Base-by-base conservation (phyloP, 2,888 invertebrate genomes). In the Sphaerophoria taeniata region DNA sequence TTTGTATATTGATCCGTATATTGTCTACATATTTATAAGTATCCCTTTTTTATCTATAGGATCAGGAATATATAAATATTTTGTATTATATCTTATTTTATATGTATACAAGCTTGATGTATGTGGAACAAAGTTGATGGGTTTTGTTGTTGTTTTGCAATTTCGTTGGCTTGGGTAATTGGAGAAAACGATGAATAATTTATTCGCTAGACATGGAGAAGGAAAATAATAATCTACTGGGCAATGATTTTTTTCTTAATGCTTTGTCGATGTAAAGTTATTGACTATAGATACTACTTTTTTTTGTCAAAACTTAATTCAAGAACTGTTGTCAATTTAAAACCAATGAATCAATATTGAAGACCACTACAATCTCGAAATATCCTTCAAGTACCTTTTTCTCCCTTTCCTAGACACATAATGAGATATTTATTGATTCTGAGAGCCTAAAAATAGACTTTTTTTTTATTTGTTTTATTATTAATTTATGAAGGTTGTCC, bases 121-220 rank as follows among this genome's bases (percentile, higher is more conserved):
- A 77, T 82, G 72, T 43, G 65, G 55, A 47, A 77, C 69, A 72
- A 71, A 55, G 47, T 45, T 72, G n/a, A 61, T 69, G 60, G 24
- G 2, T 24, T 24, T 24, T 24, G 33, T 58, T 82, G 14, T 77
- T 82, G 16, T 58, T 39, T 58, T 72, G 53, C 65, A 71, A 76
- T 70, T 73, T 56, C 49, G 58, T 73, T 6, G 34, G 39, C 55
- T 82, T 45, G 45, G 73, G 69, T 77, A 77, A 77, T 77, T 77
- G 43, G 45, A 63, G 36, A 69, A 69, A 82, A 16, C 65, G 49
- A 65, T 65, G 65, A 65, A 65, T 65, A 65, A 49, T 65, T 65
- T 65, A 65, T 63, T 14, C 11, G 14, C 14, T 14, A 56, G 14
- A 63, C 47, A 34, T 43, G 7, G 6, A 47, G n/a, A 34, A 11